A percentile compares a stretch with the other conserved stretches of the same genome.
Conservation (phyloP, 2,888 invertebrate species). For the Drosophila pseudotakahashii region DNA sequence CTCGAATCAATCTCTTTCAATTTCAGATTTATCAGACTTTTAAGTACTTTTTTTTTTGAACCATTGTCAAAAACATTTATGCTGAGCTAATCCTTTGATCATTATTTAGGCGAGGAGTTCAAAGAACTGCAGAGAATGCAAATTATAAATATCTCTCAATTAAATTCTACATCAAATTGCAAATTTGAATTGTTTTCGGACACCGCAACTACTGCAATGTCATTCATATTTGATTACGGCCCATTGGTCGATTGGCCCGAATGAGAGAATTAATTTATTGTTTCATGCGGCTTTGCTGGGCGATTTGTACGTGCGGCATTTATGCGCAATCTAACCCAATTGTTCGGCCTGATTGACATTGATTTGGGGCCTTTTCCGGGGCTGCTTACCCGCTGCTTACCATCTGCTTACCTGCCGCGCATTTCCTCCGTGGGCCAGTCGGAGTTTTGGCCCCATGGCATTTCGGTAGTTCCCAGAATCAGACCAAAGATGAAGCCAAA, state of each 20-base stretch:
- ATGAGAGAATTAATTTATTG: constrained; percentile 36
- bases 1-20: not conserved
- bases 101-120: not conserved
- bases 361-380: constrained; percentile 32
- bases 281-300: constrained; percentile 13
- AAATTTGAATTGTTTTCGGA: not conserved
- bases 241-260: constrained; percentile 7
- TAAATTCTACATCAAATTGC: constrained; percentile 21
- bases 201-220: constrained; percentile 13
- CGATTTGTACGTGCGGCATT: constrained; percentile 44
- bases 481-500: constrained; percentile 93
- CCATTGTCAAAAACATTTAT: not conserved
- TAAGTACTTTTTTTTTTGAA: not conserved
- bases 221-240: constrained; percentile 32
- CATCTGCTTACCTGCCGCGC: constrained; percentile 87
- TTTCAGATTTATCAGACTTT: not conserved
- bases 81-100: not conserved
- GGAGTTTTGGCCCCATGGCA: constrained; percentile 89
- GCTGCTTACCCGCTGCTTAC: not conserved
- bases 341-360: constrained; percentile 54
- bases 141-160: constrained; percentile 32
- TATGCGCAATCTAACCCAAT: constrained; percentile 43
- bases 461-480: constrained; percentile 89
- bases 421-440: constrained; percentile 93
- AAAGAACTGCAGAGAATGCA: constrained; percentile 7